Conservation (phyloP, 2,113 vertebrate genomes). For the Pollachius pollachius region DNA sequence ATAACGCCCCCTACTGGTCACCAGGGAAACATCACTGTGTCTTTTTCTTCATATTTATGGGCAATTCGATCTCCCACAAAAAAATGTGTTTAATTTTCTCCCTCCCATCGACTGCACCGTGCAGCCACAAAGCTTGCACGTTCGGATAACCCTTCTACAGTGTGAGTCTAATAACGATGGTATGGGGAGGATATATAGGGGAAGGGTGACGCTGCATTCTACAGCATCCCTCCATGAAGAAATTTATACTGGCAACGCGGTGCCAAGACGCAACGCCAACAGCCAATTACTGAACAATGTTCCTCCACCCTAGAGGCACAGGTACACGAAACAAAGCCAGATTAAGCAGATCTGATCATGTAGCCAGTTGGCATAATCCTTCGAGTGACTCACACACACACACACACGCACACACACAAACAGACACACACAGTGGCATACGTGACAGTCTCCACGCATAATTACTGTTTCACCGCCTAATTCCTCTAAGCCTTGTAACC, state of each 20-base stretch:
- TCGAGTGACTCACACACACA: constrained; percentile 23
- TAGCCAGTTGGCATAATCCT: constrained; percentile 13
- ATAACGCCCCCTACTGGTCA: constrained; percentile 59
- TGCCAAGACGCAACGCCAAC: no score
- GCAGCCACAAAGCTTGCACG: no score
- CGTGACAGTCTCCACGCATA: constrained; percentile 55
- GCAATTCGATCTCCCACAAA: no score
- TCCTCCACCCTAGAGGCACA: no score
- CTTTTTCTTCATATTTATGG: background rate
- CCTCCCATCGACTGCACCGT: no score
- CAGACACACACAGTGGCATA: constrained; percentile 26
- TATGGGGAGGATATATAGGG: no score
- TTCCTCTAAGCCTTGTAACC: constrained; percentile 41
- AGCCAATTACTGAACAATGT: no score
- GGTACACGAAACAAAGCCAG: background rate
- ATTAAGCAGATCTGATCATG: constrained; percentile 31
- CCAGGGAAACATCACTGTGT: constrained; percentile 10
- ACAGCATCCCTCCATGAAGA: no score
- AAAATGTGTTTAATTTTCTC: background rate
- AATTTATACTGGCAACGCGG: no score
- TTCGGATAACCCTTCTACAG: background rate
- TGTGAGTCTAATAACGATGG: background rate
- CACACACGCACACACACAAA: constrained; percentile 26
- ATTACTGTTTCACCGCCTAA: constrained; percentile 30
- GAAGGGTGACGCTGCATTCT: no score